These are phyloP conservation scores for Azemiops feae DNA, from an alignment of 2,113 vertebrate genomes.

Conservation along the genomic window DNA sequence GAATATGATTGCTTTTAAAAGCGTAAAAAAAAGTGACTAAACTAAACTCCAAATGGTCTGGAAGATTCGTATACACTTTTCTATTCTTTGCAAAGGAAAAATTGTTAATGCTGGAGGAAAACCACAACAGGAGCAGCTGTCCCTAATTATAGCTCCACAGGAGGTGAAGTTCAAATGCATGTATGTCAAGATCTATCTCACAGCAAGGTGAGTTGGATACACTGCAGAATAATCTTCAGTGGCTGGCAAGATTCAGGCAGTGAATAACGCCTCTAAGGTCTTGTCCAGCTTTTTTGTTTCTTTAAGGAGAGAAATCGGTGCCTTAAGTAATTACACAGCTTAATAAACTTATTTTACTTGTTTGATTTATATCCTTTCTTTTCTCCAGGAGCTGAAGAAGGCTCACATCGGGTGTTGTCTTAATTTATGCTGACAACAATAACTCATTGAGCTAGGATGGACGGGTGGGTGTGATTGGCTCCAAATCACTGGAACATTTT, in stretches of 20 bases:
- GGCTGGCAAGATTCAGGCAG: background rate
- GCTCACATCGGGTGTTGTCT: background rate
- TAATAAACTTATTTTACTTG: background rate
- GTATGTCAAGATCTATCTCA: background rate
- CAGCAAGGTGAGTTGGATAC: background rate
- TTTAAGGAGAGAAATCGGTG: background rate
- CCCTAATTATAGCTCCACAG: background rate
- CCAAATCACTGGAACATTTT: background rate
- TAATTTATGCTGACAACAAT: background rate
- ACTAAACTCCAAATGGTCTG: background rate
- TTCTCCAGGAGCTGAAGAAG: background rate
- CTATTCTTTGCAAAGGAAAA: background rate
- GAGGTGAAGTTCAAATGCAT: background rate
- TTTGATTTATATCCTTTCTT: background rate
- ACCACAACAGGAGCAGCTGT: background rate
- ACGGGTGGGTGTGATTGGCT: background rate
- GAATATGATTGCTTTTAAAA: background rate
- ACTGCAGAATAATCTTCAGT: background rate
- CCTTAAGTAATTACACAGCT: background rate
- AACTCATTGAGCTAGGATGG: background rate
- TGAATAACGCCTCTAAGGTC: background rate
- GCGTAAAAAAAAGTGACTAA: background rate
- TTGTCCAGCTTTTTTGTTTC: background rate
- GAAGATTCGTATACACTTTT: background rate
- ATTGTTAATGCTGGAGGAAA: background rate